These are phyloP conservation scores for Entomyzon cyanotis DNA, from an alignment of 2,113 vertebrate species.

Conservation along the genomic window DNA sequence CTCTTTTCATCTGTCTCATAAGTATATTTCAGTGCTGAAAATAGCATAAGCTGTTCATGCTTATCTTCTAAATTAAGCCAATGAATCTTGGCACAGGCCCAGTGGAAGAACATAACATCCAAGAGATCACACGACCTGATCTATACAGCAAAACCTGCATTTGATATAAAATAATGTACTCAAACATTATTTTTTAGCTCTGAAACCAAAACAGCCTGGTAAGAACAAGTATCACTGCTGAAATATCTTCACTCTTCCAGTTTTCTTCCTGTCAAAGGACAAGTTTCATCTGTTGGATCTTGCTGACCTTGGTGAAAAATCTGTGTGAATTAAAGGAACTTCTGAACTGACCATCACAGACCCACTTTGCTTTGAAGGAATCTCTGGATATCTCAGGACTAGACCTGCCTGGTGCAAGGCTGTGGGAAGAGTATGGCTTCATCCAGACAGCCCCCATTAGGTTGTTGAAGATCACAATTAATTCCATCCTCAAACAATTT, in stretches of 20 bases:
- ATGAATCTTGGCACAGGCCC: background rate
- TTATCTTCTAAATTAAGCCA: conserved; percentile 30
- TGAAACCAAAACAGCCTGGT: background rate
- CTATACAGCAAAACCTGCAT: background rate
- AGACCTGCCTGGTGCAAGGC: background rate
- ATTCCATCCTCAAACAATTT: background rate
- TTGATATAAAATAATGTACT: background rate
- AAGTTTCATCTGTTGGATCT: background rate
- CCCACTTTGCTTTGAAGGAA: background rate
- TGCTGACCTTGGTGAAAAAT: background rate
- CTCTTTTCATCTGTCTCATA: background rate
- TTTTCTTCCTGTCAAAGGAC: background rate
- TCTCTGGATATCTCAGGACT: background rate
- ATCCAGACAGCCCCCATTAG: background rate
- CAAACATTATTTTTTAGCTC: background rate
- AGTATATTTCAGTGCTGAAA: background rate
- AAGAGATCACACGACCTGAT: background rate
- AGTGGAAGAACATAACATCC: background rate
- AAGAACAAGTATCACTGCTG: background rate
- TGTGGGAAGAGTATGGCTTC: background rate
- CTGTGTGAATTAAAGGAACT: background rate
- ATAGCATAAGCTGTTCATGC: background rate
- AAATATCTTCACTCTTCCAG: background rate
- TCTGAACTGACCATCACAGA: background rate
- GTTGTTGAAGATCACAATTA: background rate